These are phyloP conservation scores for Sussaba pulchella DNA, from an alignment of 2,888 invertebrate genomes.

Conservation along the genomic window DNA sequence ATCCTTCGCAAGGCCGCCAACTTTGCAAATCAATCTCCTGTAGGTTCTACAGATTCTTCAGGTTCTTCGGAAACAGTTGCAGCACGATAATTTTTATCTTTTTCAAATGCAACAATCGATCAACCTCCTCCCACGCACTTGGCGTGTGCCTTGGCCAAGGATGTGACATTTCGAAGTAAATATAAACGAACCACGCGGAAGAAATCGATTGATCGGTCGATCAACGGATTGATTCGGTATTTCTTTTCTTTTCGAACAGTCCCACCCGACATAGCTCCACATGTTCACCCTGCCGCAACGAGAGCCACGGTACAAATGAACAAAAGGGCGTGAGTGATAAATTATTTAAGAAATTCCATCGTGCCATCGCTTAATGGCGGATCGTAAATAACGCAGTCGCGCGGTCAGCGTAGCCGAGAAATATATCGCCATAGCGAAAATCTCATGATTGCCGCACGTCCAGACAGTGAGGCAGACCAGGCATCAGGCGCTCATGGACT, in stretches of 20 bases:
- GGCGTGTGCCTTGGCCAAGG: slow-evolving; percentile 16
- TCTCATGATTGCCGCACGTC: slow-evolving; percentile 69
- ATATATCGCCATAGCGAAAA: slow-evolving; percentile 76
- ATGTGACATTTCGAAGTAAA: slow-evolving; percentile 40
- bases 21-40: too few relatives aligned
- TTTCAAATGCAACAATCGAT: slow-evolving; percentile 59
- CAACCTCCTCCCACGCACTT: slow-evolving; percentile 60
- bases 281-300: slow-evolving; percentile 53
- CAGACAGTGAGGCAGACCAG: slow-evolving; percentile 40
- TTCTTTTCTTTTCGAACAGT: slow-evolving; percentile 56
- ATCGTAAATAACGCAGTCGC: slow-evolving; percentile 77
- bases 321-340: slow-evolving; percentile 80
- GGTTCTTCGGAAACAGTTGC: too few relatives aligned
- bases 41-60: too few relatives aligned
- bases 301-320: slow-evolving; percentile 71
- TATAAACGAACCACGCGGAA: slow-evolving; percentile 35
- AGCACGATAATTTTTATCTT: slow-evolving; percentile 50
- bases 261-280: slow-evolving; percentile 55
- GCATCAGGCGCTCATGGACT: slow-evolving; percentile 14
- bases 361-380: slow-evolving; percentile 79
- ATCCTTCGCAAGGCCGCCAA: too few relatives aligned
- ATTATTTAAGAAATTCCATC: slow-evolving; percentile 82
- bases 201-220: slow-evolving; percentile 78
- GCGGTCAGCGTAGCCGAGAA: slow-evolving; percentile 65
- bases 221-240: slow-evolving; percentile 76